Conservation (phyloP, 1,140 invertebrate species). For the Spodoptera litura region DNA sequence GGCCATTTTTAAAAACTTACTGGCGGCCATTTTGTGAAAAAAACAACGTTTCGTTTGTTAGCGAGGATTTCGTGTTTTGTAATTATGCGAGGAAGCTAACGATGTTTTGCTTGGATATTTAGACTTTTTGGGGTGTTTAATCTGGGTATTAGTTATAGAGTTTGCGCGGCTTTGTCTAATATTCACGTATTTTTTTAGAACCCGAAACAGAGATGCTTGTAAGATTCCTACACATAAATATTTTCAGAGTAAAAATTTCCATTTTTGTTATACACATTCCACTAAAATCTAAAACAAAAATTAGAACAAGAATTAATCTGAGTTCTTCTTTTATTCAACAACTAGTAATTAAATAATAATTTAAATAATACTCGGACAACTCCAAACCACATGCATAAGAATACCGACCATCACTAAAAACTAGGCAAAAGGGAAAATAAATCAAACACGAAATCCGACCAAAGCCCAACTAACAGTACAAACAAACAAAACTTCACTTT, state of each 20-base stretch:
- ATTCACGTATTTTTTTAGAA: too few species aligned
- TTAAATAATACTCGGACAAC: neutral
- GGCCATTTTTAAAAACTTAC: conserved; percentile 16
- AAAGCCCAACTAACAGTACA: neutral
- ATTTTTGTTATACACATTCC: too few species aligned
- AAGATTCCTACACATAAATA: too few species aligned
- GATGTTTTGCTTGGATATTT: conserved; percentile 1
- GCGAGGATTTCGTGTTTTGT: neutral
- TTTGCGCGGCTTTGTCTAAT: too few species aligned
- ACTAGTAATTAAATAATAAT: neutral
- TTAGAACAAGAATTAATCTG: too few species aligned
- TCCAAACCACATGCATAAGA: neutral
- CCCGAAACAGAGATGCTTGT: too few species aligned
- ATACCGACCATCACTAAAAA: neutral
- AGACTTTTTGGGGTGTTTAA: neutral
- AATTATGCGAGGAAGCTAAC: conserved; percentile 1
- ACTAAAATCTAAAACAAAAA: too few species aligned
- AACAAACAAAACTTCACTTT: conserved; percentile 6
- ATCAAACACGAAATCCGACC: neutral
- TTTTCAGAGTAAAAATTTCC: too few species aligned
- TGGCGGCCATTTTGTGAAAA: conserved; percentile 6
- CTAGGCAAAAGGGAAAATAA: neutral
- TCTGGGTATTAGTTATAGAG: too few species aligned
- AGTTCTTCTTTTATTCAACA: too few species aligned
- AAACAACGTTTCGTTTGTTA: neutral